A percentile compares a stretch with the other conserved stretches of the same genome.
These are phyloP conservation scores for Petrophora chlorosata DNA, from an alignment of 2,888 invertebrate genomes.

Conservation along the genomic window DNA sequence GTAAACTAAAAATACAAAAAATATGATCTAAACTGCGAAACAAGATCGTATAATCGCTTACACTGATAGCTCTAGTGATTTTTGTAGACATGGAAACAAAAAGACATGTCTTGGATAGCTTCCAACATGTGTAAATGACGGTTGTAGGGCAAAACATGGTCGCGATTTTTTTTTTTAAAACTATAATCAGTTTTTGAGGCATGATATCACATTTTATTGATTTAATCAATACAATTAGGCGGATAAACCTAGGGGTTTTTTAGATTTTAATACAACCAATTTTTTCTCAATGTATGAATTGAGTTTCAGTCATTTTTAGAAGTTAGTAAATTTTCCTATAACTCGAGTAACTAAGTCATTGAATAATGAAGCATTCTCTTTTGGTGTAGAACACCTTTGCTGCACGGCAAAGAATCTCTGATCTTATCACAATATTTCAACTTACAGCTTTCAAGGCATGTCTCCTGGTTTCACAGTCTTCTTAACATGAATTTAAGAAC, in stretches of 20 bases:
- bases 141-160: too few relatives aligned
- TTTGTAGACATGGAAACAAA: constrained; percentile 45
- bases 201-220: constrained; percentile 22
- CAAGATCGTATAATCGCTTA: constrained; percentile 39
- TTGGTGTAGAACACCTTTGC: not conserved
- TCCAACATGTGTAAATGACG: constrained; percentile 6
- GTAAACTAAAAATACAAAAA: constrained; percentile 30
- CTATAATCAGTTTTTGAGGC: constrained; percentile 4
- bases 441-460: constrained; percentile 24
- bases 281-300: not conserved
- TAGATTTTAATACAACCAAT: not conserved
- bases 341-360: not conserved
- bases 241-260: constrained; percentile 5
- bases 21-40: constrained; percentile 43
- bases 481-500: constrained; percentile 35
- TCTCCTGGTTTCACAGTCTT: constrained; percentile 40
- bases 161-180: too few relatives aligned
- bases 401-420: not conserved
- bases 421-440: constrained; percentile 11
- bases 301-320: not conserved
- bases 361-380: not conserved
- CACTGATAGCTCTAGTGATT: constrained; percentile 33
- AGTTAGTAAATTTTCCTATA: too few relatives aligned
- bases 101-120: constrained; percentile 37
- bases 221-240: constrained; percentile 29